These are phyloP conservation scores for Patiria pectinifera DNA, from an alignment of 53 echinoderm and acorn worm species.

Conservation along the genomic window DNA sequence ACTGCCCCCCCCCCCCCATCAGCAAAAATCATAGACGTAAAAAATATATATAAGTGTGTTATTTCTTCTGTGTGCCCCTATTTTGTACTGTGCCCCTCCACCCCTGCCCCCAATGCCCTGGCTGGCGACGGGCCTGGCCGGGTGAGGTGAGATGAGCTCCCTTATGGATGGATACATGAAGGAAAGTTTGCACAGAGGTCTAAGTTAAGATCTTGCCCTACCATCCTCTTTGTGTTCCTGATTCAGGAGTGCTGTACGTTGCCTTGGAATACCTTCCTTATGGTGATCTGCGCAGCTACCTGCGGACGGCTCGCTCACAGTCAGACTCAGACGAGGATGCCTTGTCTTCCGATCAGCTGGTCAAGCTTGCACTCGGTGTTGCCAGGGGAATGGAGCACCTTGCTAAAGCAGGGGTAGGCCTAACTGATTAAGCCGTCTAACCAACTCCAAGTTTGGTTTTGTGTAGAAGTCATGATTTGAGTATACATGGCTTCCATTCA, in stretches of 20 bases:
- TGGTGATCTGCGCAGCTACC: slow-evolving; percentile 16
- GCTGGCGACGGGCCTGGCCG: no score
- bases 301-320: slow-evolving; percentile 9
- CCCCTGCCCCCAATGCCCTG: no score
- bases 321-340: neutral
- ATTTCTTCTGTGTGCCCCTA: no score
- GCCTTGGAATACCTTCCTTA: slow-evolving; percentile 33
- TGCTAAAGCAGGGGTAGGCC: slow-evolving; percentile 25
- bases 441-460: neutral
- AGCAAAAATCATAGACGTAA: no score
- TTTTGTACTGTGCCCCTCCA: no score
- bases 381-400: slow-evolving; percentile 55
- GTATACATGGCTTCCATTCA: neutral
- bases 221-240: neutral
- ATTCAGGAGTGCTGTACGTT: slow-evolving; percentile 2
- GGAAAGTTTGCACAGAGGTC: neutral
- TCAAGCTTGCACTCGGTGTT: slow-evolving; percentile 52
- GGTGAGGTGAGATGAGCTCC: no score
- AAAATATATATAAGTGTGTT: no score
- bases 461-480: neutral
- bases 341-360: slow-evolving; percentile 35
- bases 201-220: neutral
- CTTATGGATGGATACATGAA: no score
- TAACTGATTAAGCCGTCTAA: neutral
- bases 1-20: no score